Conservation (phyloP, 2,113 vertebrate species). For the Lasiurus cinereus region DNA sequence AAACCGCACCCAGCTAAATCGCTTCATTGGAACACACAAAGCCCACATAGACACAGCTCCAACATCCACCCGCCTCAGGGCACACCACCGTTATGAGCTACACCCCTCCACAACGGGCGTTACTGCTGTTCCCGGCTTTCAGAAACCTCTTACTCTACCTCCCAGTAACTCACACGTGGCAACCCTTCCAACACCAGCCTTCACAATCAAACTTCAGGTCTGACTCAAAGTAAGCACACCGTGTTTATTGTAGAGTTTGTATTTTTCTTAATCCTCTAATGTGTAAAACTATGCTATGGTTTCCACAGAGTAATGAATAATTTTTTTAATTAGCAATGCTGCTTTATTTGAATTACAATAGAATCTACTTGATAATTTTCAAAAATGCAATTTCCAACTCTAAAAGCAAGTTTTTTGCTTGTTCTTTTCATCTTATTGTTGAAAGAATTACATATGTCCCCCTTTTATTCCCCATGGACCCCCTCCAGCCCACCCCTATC, state of each 20-base stretch:
- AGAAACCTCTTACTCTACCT: neutral
- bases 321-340: neutral
- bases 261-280: neutral
- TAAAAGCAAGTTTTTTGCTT: too few species aligned
- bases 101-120: neutral
- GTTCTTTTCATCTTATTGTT: too few species aligned
- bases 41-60: neutral
- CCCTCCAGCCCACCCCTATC: too few species aligned
- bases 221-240: neutral
- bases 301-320: neutral
- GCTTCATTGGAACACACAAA: neutral
- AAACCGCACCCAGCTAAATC: neutral
- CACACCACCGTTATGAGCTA: neutral
- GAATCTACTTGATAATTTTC: too few species aligned
- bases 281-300: neutral
- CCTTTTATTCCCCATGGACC: too few species aligned
- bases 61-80: neutral
- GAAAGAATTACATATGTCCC: too few species aligned
- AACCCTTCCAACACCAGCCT: neutral
- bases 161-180: neutral
- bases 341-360: too few species aligned
- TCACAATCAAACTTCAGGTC: neutral
- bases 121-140: neutral
- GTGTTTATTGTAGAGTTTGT: neutral
- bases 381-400: too few species aligned